A percentile compares a stretch with the other conserved stretches of the same genome.
These are phyloP conservation scores for Cryptoblepharus egeriae DNA, from an alignment of 2,797 vertebrate genomes.

Conservation along the genomic window DNA sequence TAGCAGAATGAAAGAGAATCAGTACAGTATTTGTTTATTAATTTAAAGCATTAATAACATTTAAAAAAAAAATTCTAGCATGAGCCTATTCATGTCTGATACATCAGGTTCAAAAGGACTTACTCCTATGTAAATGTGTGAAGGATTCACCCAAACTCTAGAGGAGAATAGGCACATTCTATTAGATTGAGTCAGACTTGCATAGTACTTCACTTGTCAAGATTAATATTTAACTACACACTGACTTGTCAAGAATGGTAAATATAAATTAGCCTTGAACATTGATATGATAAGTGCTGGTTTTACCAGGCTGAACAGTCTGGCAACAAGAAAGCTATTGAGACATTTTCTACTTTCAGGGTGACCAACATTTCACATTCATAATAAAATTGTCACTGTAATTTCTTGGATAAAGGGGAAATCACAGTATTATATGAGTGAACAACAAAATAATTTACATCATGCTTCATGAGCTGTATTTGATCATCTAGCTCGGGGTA, in stretches of 20 bases:
- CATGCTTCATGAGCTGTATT: not conserved
- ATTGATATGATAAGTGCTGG: not conserved
- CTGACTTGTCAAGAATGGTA: not conserved
- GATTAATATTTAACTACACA: not conserved
- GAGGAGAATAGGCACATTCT: no score
- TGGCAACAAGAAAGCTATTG: not conserved
- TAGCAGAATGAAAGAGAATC: no score
- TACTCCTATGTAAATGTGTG: no score
- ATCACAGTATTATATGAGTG: not conserved
- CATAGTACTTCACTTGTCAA: no score
- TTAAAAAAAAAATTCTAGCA: no score
- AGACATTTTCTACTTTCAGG: not conserved
- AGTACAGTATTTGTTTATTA: no score
- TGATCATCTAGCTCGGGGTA: accelerated
- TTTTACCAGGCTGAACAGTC: not conserved
- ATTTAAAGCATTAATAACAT: no score
- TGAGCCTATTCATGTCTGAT: no score
- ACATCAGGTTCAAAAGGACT: no score
- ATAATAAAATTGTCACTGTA: not conserved
- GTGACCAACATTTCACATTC: not conserved
- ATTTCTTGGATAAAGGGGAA: not conserved
- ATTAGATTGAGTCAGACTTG: no score
- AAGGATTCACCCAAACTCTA: no score
- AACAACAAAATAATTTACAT: not conserved
- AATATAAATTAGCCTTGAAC: not conserved